A percentile compares a stretch with the other conserved stretches of the same genome.
phyloP scores from a whole-genome alignment of 2,888 invertebrate genomes.

The Drosophila paracracens region DNA sequence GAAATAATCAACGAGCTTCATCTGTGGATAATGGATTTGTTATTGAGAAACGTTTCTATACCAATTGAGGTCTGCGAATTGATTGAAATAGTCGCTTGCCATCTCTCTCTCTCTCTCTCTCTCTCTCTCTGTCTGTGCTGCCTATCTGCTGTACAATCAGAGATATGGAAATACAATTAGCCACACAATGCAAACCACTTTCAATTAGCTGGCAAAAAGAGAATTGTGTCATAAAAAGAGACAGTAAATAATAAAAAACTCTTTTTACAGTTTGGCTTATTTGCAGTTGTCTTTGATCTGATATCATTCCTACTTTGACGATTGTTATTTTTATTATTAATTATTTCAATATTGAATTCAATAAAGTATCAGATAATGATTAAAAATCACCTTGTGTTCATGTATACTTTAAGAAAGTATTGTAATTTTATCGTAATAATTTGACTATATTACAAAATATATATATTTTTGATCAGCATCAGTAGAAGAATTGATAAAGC shows the following conservation, averaged over 20 bases:
- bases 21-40: conserved; percentile 67
- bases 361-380: neutral
- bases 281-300: neutral
- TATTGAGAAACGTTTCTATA: conserved; percentile 54
- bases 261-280: neutral
- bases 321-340: neutral
- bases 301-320: neutral
- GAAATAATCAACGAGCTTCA: conserved; percentile 44
- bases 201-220: conserved; percentile 10
- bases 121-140: conserved; percentile 14
- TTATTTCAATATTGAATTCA: neutral
- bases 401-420: neutral
- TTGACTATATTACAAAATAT: no score
- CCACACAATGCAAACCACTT: conserved; percentile 11
- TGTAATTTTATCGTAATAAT: neutral
- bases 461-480: neutral
- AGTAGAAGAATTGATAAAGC: neutral
- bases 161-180: conserved; percentile 58
- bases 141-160: conserved; percentile 36
- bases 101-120: neutral
- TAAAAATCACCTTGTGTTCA: neutral
- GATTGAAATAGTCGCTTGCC: conserved; percentile 43
- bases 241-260: neutral
- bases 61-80: conserved; percentile 54
- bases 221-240: neutral